phyloP scores from a whole-genome alignment of 2,888 invertebrate genomes.

The Catocala sponsa region DNA sequence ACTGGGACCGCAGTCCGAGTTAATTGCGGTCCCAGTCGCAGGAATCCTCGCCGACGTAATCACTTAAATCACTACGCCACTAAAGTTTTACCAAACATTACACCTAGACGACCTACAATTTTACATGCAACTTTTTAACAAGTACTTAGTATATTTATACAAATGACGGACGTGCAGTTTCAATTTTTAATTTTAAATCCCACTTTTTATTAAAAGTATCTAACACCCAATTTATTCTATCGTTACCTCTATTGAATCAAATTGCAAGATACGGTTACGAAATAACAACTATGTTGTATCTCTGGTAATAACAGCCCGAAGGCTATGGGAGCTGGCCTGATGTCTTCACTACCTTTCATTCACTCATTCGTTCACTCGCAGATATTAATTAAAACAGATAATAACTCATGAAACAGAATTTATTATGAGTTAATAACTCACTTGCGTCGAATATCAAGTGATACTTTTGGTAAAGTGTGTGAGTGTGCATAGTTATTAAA shows the following conservation, averaged over 20 bases:
- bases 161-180: too few species aligned
- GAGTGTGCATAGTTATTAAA: conserved; percentile 7
- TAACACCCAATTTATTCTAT: too few species aligned
- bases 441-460: conserved; percentile 18
- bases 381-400: conserved; percentile 22
- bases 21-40: too few species aligned
- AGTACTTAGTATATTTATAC: too few species aligned
- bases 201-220: too few species aligned
- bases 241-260: conserved; percentile 3
- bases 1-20: too few species aligned
- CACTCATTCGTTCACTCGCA: conserved; percentile 14
- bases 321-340: conserved; percentile 40
- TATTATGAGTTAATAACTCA: conserved; percentile 16
- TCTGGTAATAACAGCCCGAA: conserved; percentile 29
- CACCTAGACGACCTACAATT: too few species aligned
- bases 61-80: too few species aligned
- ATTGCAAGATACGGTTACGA: conserved; percentile 33
- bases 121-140: too few species aligned
- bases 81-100: too few species aligned
- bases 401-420: conserved; percentile 18
- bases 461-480: conserved; percentile 14
- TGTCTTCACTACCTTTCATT: conserved; percentile 38
- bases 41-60: too few species aligned
- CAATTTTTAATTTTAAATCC: too few species aligned
- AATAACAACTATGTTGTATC: conserved; percentile 32